Percentiles rank a stretch among this genome's conserved stretches.
Evolutionary conservation across 2,888 invertebrate genomes (phyloP).

Genomic region (Fragum sueziense): DNA sequence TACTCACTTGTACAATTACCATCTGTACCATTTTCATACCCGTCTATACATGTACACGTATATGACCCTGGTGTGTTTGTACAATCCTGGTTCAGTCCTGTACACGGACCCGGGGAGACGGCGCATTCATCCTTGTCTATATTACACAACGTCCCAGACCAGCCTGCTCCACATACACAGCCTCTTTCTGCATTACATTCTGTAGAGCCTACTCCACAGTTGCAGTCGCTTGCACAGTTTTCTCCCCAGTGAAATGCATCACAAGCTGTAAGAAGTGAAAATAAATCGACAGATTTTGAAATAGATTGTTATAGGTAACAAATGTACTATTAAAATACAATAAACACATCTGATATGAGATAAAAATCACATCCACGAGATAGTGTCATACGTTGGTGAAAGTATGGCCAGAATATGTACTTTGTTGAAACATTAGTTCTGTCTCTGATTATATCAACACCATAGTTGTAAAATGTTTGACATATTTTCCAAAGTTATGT

Average conservation of each 20-base stretch:
- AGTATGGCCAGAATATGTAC: too few relatives aligned
- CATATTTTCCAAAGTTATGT: too few relatives aligned
- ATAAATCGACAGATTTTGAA: too few relatives aligned
- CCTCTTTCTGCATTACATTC: conserved; percentile 52
- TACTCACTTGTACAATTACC: conserved; percentile 14
- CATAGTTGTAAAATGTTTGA: too few relatives aligned
- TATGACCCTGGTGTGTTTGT: conserved; percentile 57
- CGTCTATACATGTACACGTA: conserved; percentile 54
- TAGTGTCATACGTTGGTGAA: too few relatives aligned
- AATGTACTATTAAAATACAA: too few relatives aligned
- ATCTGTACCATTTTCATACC: conserved; percentile 34
- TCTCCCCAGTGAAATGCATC: conserved; percentile 53
- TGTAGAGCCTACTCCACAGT: conserved; percentile 57
- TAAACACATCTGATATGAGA: too few relatives aligned
- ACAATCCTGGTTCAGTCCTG: conserved; percentile 47
- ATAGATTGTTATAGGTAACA: too few relatives aligned
- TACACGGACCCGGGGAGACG: conserved; percentile 38
- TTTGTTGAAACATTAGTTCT: too few relatives aligned
- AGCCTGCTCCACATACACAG: conserved; percentile 59
- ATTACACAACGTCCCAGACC: conserved; percentile 58
- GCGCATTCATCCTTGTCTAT: conserved; percentile 58
- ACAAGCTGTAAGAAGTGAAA: conserved; percentile 55
- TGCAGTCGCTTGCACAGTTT: conserved; percentile 55
- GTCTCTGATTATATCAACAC: too few relatives aligned
- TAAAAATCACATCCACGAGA: too few relatives aligned